Evolutionary conservation across 2,113 vertebrate species (phyloP).

Genomic region (Dolichallabes microphthalmus): DNA sequence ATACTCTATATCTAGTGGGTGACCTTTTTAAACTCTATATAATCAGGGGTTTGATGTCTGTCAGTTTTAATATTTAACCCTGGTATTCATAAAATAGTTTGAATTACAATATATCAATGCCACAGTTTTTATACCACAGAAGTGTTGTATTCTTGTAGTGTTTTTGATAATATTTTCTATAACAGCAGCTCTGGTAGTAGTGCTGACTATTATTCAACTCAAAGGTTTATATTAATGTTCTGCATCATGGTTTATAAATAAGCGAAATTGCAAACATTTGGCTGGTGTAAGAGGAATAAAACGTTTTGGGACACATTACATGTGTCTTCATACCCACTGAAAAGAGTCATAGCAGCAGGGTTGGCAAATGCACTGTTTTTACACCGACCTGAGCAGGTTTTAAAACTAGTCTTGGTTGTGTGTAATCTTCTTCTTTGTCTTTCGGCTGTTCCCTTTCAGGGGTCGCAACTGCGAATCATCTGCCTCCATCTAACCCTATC

Average conservation of each 20-base stretch:
- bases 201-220: not conserved
- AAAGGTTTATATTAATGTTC: not conserved
- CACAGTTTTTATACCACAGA: not conserved
- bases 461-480: too few relatives aligned
- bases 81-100: not conserved
- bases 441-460: too few relatives aligned
- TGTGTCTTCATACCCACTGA: not conserved
- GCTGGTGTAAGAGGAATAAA: not conserved
- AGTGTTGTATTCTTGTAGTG: not conserved
- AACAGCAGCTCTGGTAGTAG: not conserved
- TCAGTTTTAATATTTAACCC: not conserved
- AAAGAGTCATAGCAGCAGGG: not conserved
- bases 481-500: too few relatives aligned
- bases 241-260: not conserved
- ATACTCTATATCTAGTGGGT: not conserved
- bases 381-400: not conserved
- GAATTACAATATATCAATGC: not conserved
- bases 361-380: not conserved
- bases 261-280: not conserved
- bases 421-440: too few relatives aligned
- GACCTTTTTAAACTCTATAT: not conserved
- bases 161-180: not conserved
- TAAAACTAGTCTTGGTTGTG: not conserved
- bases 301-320: not conserved
- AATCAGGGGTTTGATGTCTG: not conserved